Evolutionary conservation across 2,113 vertebrate genomes (phyloP), one percentile per base, ranked within the genome.

Genomic region (Dunckerocampus dactyliophorus): DNA sequence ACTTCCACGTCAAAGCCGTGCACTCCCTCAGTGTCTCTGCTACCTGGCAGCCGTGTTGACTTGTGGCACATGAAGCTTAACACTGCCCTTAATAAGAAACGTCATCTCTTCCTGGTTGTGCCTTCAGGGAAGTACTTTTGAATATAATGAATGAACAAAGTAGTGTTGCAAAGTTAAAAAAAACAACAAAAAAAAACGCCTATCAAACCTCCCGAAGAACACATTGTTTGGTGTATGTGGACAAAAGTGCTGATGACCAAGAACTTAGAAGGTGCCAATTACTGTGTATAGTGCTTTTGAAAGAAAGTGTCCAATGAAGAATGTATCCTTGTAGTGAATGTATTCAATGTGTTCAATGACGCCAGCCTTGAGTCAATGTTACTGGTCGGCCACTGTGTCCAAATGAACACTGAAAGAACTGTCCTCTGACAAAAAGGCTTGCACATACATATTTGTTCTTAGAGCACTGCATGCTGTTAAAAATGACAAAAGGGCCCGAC

Each of bases 21-120:
- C 24, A 28, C 63, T 68, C 66, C 20, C 54, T 21, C 42, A 21
- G 48, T 67, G 69, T 66, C 73, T 65, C 5, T 63, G 52, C 58
- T 59, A 77, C 74, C 59, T 75, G 72, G 82, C 76, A 78, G 84
- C 81, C 83, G 81, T 82, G 82, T 80, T 76, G 83, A 69, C 76
- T 85, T 86, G 39, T 83, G 87, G 80, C 82, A 77, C 79, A 81
- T 49, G 59, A 82, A 85, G 83, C 85, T 87, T 76, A 86, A 77
- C 83, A 87, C 85, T 89, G 83, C 85, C 88, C 76, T 72, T 68
- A 80, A 62, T 4, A 43, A 76, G 67, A 81, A 82, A 85, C 80
- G 75, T 81, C 80, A 67, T 77, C 62, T 60, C 75, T 81, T 87
- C 78, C 85, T 83, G 80, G 68, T 79, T 59, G 82, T 87, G 86